A percentile compares a stretch with the other conserved stretches of the same genome.
phyloP scores from a whole-genome alignment of 2,888 invertebrate genomes.

The Gisinianus flammeolus region DNA sequence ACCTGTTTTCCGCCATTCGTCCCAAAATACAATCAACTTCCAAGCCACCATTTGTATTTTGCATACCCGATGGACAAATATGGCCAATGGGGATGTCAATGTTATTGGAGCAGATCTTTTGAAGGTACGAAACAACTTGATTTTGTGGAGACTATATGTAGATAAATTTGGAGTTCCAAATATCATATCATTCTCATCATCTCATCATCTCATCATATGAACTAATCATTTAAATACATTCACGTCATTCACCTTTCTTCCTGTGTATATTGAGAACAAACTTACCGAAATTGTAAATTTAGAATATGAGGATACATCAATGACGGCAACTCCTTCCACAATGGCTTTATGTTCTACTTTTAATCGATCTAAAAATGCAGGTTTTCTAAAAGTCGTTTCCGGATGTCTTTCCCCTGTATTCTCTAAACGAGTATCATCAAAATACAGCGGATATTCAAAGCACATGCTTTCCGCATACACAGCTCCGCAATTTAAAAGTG shows the following conservation, averaged over 20 bases:
- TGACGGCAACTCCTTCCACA: slow-evolving; percentile 75
- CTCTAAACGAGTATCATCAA: slow-evolving; percentile 3
- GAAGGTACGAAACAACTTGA: slow-evolving; percentile 12
- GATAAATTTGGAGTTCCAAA: not conserved
- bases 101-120: slow-evolving; percentile 22
- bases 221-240: not conserved
- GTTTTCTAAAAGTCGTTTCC: slow-evolving; percentile 69
- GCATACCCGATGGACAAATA: slow-evolving; percentile 13
- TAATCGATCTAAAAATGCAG: slow-evolving; percentile 73
- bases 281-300: slow-evolving; percentile 74
- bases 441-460: slow-evolving; percentile 11
- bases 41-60: slow-evolving; percentile 5
- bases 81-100: slow-evolving; percentile 17
- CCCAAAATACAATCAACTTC: slow-evolving; percentile 6
- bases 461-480: slow-evolving; percentile 20
- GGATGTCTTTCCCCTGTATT: not conserved
- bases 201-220: not conserved
- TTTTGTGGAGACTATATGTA: slow-evolving; percentile 1
- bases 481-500: slow-evolving; percentile 3
- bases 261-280: not conserved
- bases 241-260: not conserved
- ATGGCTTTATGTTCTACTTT: slow-evolving; percentile 75
- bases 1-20: not conserved
- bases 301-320: slow-evolving; percentile 79
- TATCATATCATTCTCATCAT: not conserved